Evolutionary conservation across 2,113 vertebrate genomes (phyloP), one percentile per base, ranked within the genome.

Genomic region (Anolis sagrei): DNA sequence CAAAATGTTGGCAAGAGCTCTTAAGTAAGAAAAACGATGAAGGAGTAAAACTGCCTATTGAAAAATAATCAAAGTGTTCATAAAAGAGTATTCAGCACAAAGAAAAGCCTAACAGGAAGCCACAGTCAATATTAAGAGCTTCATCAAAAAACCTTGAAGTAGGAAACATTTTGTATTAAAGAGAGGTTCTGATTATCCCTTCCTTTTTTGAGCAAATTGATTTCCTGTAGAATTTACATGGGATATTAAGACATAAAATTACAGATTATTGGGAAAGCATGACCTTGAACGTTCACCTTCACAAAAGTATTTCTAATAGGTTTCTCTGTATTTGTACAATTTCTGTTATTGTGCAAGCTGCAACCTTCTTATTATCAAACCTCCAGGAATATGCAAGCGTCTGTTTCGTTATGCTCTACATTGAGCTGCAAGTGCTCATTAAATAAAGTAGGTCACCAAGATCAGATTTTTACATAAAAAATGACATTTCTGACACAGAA

Each of bases 11-110:
- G 83, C 83, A 90, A 90, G 81, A 86, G 73, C 79, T 73, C 84
- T 82, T 58, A 93, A 90, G 86, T 92, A 91, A 88, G 89, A 89
- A 91, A 84, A 89, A 76, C 44, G 21, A 27, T 64, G 64, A n/a
- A 62, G 54, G 89, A 90, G 87, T 66, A 39, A 89, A 90, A 86
- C 25, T 36, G 11, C 74, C 14, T 87, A 85, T 89, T 89, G 84
- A 88, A 74, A 34, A 89, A 81, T 90, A 89, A 84, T 89, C 91
- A 91, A 89, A 79, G 51, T 89, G 32, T 83, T 90, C 62, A 27
- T 85, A 89, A 93, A 58, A 79, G 34, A 86, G 62, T 48, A 61
- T 89, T 88, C 58, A 81, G 7, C 27, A 7, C 23, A 29, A 44
- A 89, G 70, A 92, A 91, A 87, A 85, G 23, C 44, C 77, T 91